phyloP scores from a whole-genome alignment of 2,113 vertebrate species.

The Fulica atra region DNA sequence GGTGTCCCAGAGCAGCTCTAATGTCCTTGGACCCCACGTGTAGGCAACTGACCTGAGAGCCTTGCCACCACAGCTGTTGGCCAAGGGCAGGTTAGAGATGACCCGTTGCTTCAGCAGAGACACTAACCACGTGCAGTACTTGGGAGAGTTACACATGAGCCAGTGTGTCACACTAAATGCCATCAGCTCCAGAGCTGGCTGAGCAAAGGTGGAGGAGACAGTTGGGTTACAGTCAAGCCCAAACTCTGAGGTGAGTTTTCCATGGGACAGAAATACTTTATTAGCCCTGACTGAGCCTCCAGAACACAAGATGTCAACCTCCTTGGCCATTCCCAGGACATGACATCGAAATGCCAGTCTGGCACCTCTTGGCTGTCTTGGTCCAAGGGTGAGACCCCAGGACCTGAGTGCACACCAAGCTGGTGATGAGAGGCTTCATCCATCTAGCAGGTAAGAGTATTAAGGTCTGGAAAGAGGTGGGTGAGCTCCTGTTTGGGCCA shows the following conservation, averaged over 20 bases:
- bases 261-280: not conserved
- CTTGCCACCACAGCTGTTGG: not conserved
- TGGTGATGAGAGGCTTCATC: not conserved
- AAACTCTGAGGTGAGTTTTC: not conserved
- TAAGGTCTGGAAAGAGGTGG: not conserved
- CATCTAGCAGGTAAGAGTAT: not conserved
- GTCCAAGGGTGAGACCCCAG: not conserved
- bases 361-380: not conserved
- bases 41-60: not conserved
- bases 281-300: not conserved
- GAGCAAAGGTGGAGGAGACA: not conserved
- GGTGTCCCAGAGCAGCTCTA: not conserved
- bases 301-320: not conserved
- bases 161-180: accelerated
- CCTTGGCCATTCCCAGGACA: not conserved
- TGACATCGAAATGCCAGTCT: not conserved
- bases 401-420: not conserved
- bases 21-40: not conserved
- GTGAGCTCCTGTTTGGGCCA: not conserved
- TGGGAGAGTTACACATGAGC: not conserved
- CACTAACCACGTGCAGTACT: not conserved
- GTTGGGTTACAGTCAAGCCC: not conserved
- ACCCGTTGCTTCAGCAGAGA: not conserved
- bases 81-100: not conserved
- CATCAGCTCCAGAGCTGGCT: not conserved